These are phyloP conservation scores for Polyergus mexicanus DNA, from an alignment of 1,140 invertebrate species.

Conservation along the genomic window DNA sequence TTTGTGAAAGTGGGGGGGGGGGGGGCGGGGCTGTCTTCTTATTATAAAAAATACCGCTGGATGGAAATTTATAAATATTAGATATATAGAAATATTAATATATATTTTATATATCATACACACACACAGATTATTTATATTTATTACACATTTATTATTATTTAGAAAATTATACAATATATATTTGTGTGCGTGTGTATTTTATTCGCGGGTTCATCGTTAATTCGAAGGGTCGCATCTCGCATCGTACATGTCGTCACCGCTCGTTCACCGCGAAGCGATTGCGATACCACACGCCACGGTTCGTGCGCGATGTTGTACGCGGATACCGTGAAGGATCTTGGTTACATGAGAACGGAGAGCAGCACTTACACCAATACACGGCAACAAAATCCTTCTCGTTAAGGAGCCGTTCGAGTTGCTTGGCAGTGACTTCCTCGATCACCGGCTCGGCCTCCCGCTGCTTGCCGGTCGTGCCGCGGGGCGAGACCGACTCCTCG, in stretches of 20 bases:
- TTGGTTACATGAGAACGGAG: not conserved
- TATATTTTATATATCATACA: too few species aligned
- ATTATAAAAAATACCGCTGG: too few species aligned
- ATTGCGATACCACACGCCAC: not conserved
- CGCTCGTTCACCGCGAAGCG: not conserved
- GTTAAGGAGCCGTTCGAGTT: conserved; percentile 94
- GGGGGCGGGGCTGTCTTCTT: too few species aligned
- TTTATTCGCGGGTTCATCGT: not conserved
- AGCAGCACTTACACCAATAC: conserved; percentile 96
- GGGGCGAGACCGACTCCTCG: conserved; percentile 81
- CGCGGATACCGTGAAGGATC: not conserved
- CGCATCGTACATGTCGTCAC: not conserved
- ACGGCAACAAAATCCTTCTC: conserved; percentile 97
- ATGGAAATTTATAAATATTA: too few species aligned
- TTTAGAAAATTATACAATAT: too few species aligned
- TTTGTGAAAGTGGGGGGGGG: too few species aligned
- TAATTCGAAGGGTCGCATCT: not conserved
- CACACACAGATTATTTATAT: too few species aligned
- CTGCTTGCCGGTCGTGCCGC: conserved; percentile 78
- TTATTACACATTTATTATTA: too few species aligned
- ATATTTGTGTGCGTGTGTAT: too few species aligned
- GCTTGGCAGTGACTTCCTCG: conserved; percentile 96
- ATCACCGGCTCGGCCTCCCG: conserved; percentile 92
- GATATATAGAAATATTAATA: too few species aligned
- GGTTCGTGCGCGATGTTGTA: not conserved